Conservation (phyloP, 2,888 invertebrate species). For the Acleris literana region DNA sequence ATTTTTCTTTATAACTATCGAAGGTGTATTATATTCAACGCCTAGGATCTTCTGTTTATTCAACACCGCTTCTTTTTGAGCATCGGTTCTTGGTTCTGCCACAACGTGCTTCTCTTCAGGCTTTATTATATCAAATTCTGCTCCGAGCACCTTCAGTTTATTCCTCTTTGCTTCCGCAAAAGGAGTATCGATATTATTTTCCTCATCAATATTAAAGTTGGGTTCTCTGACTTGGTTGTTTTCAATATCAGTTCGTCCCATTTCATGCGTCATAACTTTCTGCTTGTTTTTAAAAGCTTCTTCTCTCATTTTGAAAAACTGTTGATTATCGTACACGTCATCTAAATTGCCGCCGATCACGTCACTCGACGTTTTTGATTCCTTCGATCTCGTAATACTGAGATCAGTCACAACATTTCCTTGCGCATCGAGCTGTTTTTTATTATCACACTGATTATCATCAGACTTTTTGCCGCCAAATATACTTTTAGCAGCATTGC, state of each 20-base stretch:
- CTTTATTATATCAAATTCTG: slow-evolving; percentile 53
- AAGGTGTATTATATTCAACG: slow-evolving; percentile 83
- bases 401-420: slow-evolving; percentile 60
- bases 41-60: slow-evolving; percentile 85
- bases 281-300: slow-evolving; percentile 76
- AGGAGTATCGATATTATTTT: slow-evolving; percentile 61
- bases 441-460: slow-evolving; percentile 60
- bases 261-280: slow-evolving; percentile 80
- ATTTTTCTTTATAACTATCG: slow-evolving; percentile 47
- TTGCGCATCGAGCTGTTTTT: slow-evolving; percentile 63
- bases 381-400: slow-evolving; percentile 44
- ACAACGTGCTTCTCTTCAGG: slow-evolving; percentile 37
- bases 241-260: slow-evolving; percentile 64
- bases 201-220: slow-evolving; percentile 55
- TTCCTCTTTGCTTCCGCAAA: slow-evolving; percentile 67
- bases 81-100: slow-evolving; percentile 64
- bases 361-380: slow-evolving; percentile 60
- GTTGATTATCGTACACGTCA: slow-evolving; percentile 56
- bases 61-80: slow-evolving; percentile 83
- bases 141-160: slow-evolving; percentile 65
- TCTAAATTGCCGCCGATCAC: slow-evolving; percentile 65
- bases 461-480: slow-evolving; percentile 58
- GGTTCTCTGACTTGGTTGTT: slow-evolving; percentile 56
- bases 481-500: slow-evolving; percentile 67
- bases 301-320: slow-evolving; percentile 67